phyloP scores from a whole-genome alignment of 2,797 vertebrate genomes.

The Xyrichtys novacula region DNA sequence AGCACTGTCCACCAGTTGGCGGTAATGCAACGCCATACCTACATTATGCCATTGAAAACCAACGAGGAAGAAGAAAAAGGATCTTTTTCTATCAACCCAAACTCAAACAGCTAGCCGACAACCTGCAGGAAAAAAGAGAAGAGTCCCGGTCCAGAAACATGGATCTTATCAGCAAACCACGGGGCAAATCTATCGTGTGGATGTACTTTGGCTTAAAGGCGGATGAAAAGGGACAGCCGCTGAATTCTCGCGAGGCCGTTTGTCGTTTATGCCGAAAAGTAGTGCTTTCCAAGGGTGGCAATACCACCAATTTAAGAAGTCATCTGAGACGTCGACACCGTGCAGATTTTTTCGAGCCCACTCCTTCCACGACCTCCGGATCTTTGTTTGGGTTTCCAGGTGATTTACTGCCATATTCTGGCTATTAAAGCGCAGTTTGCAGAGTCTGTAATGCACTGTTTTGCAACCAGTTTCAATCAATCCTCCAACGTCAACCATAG shows the following conservation, averaged over 20 bases:
- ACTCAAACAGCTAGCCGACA: background rate
- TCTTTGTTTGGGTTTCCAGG: conserved; percentile 54
- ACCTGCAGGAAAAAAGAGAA: background rate
- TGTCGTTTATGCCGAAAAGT: conserved; percentile 76
- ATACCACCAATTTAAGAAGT: conserved; percentile 78
- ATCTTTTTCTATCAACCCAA: conserved; percentile 4
- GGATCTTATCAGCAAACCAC: conserved; percentile 74
- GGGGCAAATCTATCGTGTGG: conserved; percentile 76
- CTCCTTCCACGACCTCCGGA: conserved; percentile 46
- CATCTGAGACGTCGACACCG: conserved; percentile 74
- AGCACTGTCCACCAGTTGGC: background rate
- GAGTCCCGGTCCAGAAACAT: conserved; percentile 44
- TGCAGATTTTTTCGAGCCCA: conserved; percentile 61
- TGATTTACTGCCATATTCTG: background rate
- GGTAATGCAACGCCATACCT: background rate
- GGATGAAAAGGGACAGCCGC: conserved; percentile 69
- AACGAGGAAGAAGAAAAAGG: background rate
- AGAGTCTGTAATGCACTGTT: background rate
- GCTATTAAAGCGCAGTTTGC: background rate
- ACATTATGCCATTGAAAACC: background rate
- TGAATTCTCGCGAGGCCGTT: conserved; percentile 62
- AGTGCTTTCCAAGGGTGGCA: conserved; percentile 76
- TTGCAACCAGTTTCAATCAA: background rate
- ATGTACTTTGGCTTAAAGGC: conserved; percentile 78
- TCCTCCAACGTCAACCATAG: too few species aligned